Evolutionary conservation across 2,888 invertebrate species (phyloP), one percentile per base, ranked within the genome.

Genomic region (Sylvicola fuscatus): DNA sequence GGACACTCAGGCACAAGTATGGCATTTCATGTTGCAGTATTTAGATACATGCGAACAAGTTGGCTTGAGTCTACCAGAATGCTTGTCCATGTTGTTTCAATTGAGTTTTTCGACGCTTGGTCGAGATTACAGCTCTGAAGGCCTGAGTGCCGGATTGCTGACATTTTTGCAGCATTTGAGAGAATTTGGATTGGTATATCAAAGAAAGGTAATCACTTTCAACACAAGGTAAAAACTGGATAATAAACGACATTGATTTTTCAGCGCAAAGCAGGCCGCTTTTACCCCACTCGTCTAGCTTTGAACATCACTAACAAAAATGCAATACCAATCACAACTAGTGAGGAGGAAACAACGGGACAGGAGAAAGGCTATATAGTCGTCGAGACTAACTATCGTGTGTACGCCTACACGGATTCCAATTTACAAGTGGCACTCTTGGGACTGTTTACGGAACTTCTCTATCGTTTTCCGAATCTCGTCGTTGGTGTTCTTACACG

Each of bases 21-120:
- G 97, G 97, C 80, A 90, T 56, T 98, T 98, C 60, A 78, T 98
- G 50, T 70, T 95, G 16, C 90, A 93, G 54, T 95, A 95, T 60
- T 63, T 97, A 41, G 89, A 90, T 49, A 90, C 90, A 1, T 84
- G 90, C 5, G 82, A 87, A 59, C 75, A 77, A 44, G 65, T 87
- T 40, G 84, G 82, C 8, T 65, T 92, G 42, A 80, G 81, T 53
- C 66, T 93, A 2, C 83, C 87, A 0, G 90, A 92, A 51, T 93
- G 92, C 54, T 66, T 97, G 28, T 83, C 87, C 10, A 92, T 95
- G 62, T 61, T 97, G n/a, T 93, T 95, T 56, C 92, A 93, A 61
- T 68, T 95, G 37, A 90, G 89, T 56, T 93, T 95, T 58, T 87
- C 89, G 39, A 86, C 86, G 0, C 66, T 93, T 3, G 95, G 93